These are phyloP conservation scores for Hippocampus mohnikei DNA, from an alignment of 2,113 vertebrate species.

Conservation along the genomic window DNA sequence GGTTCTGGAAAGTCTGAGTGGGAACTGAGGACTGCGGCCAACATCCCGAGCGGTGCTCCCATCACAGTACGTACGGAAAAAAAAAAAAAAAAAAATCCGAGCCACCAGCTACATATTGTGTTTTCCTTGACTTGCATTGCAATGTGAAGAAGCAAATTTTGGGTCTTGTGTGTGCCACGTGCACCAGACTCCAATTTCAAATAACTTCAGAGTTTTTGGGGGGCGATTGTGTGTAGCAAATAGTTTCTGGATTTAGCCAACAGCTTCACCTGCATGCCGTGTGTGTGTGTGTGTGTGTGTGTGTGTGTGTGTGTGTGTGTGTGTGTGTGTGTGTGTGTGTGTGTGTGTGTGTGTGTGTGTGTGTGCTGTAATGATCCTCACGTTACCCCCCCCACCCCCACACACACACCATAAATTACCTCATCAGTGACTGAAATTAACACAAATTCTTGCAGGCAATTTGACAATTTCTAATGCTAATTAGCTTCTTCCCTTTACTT, in stretches of 20 bases:
- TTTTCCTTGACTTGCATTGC: constrained; percentile 27
- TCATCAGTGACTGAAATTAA: constrained; percentile 99
- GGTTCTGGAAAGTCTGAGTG: constrained; percentile 60
- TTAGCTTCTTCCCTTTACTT: constrained; percentile 99
- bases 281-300: constrained; percentile 63
- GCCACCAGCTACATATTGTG: constrained; percentile 18
- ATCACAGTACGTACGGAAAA: constrained; percentile 18
- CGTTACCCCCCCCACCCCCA: no score
- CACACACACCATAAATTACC: constrained; percentile 89
- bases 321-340: constrained; percentile 71
- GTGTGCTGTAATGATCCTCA: no score
- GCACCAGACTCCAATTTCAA: constrained; percentile 5
- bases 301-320: no score
- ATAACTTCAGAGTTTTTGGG: not conserved
- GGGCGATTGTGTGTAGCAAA: not conserved
- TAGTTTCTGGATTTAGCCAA: constrained; percentile 92
- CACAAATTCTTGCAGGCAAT: constrained; percentile 99
- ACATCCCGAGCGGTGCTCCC: constrained; percentile 23
- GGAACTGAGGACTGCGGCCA: constrained; percentile 26
- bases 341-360: no score
- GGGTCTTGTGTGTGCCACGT: not conserved
- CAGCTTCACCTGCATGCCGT: constrained; percentile 93
- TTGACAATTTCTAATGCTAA: constrained; percentile 99
- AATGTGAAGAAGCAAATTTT: constrained; percentile 14
- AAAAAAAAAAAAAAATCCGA: constrained; percentile 24